Conservation (phyloP, 2,797 vertebrate species). For the Psittacula derbiana region DNA sequence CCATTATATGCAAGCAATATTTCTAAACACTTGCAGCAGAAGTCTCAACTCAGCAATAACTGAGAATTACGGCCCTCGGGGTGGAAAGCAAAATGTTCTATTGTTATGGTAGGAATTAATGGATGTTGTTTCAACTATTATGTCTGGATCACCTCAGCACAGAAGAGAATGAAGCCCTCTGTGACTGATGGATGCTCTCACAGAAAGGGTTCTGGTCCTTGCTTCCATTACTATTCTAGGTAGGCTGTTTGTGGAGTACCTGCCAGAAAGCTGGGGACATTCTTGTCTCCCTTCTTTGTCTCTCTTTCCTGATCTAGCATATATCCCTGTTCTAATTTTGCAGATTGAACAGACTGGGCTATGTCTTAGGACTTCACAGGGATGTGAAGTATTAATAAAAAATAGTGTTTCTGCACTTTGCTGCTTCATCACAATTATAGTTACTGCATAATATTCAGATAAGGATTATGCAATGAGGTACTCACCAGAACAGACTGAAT, state of each 20-base stretch:
- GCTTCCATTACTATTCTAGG: not conserved
- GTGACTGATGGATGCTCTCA: not conserved
- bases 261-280: not conserved
- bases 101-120: not conserved
- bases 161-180: not conserved
- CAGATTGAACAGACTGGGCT: not conserved
- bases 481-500: not conserved
- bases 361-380: not conserved
- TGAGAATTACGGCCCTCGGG: not conserved
- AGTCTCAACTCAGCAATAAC: not conserved
- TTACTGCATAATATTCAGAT: not conserved
- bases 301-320: accelerated
- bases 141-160: not conserved
- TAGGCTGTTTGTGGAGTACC: accelerated
- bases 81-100: not conserved
- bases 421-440: not conserved
- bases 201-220: not conserved
- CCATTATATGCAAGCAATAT: not conserved
- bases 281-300: not conserved
- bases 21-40: constrained; percentile 4
- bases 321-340: not conserved
- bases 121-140: not conserved
- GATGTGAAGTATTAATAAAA: not conserved
- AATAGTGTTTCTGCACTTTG: accelerated
- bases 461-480: not conserved